Base-by-base conservation (phyloP, 2,113 vertebrate species). In the Microtus ochrogaster region DNA sequence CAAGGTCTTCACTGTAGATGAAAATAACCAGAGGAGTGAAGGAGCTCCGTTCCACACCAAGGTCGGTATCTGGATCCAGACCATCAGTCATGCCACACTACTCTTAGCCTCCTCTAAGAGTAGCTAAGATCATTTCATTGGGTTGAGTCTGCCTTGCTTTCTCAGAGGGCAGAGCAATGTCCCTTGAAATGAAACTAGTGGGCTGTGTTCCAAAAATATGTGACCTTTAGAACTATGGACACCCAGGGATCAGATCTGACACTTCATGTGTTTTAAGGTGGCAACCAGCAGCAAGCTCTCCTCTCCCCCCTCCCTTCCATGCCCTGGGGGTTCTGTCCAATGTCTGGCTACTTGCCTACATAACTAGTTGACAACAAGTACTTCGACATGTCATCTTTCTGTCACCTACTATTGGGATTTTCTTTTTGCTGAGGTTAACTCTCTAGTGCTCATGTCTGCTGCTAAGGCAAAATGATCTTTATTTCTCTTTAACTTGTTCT, bases 201-300 rank as follows among this genome's bases (percentile, higher is more conserved):
- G 81, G 91, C 92, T 70, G 26, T 68, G 63, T 92, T 93, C 78
- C 92, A 96, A 76, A 97, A 92, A 70, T 86, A 90, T 79, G 86
- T 97, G 94, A 96, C 94, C 87, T 96, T 96, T 96, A 78, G 36
- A 92, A 58, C 33, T 19, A 14, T 61, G 55, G 86, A 52, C 83
- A 96, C 58, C 22, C 73, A 65, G 89, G 77, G 91, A 95, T 95
- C 82, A 95, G 86, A 61, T 47, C 78, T 52, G 68, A 58, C n/a
- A 77, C 79, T 74, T 91, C n/a, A 2, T 79, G 78, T 76, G 55
- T 82, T 73, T 76, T 24, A 78, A 94, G n/a, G 76, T 83, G 72
- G 85, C 68, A 87, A 52, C 72, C 49, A 49, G 89, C 41, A 81
- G 22, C 49, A 24, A 36, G 5, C 36, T 74, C 22, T 39, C 79